A percentile compares a stretch with the other conserved stretches of the same genome.
These are phyloP conservation scores for Hemicrepidius hirtus DNA, from an alignment of 2,888 invertebrate species.

Conservation along the genomic window DNA sequence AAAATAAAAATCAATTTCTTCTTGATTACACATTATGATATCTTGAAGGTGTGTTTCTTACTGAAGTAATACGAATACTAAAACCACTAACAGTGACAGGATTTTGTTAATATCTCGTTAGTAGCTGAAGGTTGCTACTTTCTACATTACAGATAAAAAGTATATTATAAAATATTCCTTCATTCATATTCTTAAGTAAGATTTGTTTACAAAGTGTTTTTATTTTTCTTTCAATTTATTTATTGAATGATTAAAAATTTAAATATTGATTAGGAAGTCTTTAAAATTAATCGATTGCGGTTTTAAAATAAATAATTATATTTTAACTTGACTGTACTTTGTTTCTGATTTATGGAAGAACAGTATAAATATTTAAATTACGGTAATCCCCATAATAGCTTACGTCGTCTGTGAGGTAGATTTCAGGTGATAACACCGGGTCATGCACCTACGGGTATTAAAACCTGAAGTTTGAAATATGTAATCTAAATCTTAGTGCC, in stretches of 20 bases:
- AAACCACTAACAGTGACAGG: constrained; percentile 10
- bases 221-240: not conserved
- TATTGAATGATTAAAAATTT: too few species aligned
- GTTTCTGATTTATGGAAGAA: not conserved
- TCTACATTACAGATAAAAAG: constrained; percentile 32
- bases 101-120: constrained; percentile 22
- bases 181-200: constrained; percentile 2
- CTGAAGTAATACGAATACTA: constrained; percentile 14
- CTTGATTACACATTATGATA: constrained; percentile 29
- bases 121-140: constrained; percentile 30
- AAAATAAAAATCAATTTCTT: constrained; percentile 69
- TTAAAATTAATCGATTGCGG: too few species aligned
- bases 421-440: too few species aligned
- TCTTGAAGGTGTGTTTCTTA: constrained; percentile 2
- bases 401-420: not conserved
- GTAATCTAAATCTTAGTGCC: too few species aligned
- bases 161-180: not conserved
- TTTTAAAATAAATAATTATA: not conserved
- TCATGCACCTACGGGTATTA: too few species aligned
- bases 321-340: constrained; percentile 1
- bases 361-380: constrained; percentile 20
- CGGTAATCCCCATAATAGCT: not conserved
- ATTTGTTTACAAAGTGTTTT: not conserved
- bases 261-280: too few species aligned
- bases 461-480: too few species aligned